phyloP scores from a whole-genome alignment of 2,888 invertebrate genomes.

The Chalcosyrphus nemorum region DNA sequence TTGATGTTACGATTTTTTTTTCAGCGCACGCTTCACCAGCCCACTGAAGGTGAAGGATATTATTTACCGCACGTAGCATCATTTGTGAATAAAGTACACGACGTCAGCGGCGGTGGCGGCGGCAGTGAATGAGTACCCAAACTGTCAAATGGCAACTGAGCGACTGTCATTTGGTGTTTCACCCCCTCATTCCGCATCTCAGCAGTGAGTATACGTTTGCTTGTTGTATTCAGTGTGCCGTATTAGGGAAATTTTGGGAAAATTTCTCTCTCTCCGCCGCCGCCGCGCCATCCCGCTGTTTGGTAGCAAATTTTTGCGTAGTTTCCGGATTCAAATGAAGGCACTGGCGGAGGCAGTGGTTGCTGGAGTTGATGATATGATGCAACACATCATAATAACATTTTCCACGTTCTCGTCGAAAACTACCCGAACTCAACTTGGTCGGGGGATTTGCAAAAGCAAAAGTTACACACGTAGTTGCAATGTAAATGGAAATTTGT shows the following conservation, averaged over 20 bases:
- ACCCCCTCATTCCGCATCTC: not conserved
- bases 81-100: slow-evolving; percentile 57
- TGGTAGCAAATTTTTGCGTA: slow-evolving; percentile 46
- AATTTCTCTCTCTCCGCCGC: not conserved
- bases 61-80: slow-evolving; percentile 59
- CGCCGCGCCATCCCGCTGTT: not conserved
- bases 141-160: slow-evolving; percentile 59
- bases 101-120: slow-evolving; percentile 28
- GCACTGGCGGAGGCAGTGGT: not conserved
- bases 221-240: not conserved
- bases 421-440: slow-evolving; percentile 33
- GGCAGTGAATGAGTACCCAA: slow-evolving; percentile 30
- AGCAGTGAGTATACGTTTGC: not conserved
- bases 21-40: too few relatives aligned
- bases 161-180: slow-evolving; percentile 52
- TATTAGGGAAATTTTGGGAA: slow-evolving; percentile 28
- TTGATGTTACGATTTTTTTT: slow-evolving; percentile 51
- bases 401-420: slow-evolving; percentile 47
- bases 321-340: slow-evolving; percentile 17
- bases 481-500: slow-evolving; percentile 70
- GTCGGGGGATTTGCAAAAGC: slow-evolving; percentile 33
- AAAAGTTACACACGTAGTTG: slow-evolving; percentile 65
- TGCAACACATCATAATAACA: slow-evolving; percentile 54
- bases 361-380: slow-evolving; percentile 36
- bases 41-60: slow-evolving; percentile 59